Evolutionary conservation across 2,113 vertebrate genomes (phyloP).

Genomic region (Podarcis raffonei): DNA sequence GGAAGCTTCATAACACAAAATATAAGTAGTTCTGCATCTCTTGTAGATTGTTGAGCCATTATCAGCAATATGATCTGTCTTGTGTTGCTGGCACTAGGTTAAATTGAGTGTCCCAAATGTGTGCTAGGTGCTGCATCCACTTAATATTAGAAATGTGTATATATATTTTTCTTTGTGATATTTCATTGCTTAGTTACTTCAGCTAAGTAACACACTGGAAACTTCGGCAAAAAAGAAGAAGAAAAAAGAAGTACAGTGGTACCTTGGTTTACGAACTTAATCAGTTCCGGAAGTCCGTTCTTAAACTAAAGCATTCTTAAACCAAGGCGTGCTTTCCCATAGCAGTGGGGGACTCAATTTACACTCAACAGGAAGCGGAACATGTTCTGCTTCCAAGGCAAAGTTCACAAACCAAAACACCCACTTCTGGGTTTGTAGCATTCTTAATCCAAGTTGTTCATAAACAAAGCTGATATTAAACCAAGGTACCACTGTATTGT

Average conservation of each 20-base stretch:
- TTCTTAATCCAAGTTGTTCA: no score
- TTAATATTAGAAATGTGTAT: neutral
- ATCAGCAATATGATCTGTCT: conserved; percentile 46
- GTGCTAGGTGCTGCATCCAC: conserved; percentile 21
- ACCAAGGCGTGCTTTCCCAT: no score
- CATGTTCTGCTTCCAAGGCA: no score
- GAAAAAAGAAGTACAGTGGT: neutral
- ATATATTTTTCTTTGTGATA: neutral
- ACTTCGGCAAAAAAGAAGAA: conserved; percentile 23
- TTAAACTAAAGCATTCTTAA: no score
- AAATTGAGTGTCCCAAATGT: neutral
- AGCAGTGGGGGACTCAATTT: no score
- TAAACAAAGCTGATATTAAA: no score
- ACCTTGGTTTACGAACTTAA: no score
- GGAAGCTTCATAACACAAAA: conserved; percentile 59
- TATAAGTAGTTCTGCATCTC: conserved; percentile 36
- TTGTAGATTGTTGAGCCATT: conserved; percentile 1
- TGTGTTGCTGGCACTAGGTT: conserved; percentile 20
- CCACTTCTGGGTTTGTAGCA: no score
- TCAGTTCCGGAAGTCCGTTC: no score
- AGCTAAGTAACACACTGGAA: conserved; percentile 8
- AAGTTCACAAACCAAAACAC: no score
- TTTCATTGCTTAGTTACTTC: neutral
- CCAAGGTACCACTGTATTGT: neutral
- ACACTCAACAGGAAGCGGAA: no score